Evolutionary conservation across 2,888 invertebrate genomes (phyloP).

Genomic region (Iselma pallidipennis): DNA sequence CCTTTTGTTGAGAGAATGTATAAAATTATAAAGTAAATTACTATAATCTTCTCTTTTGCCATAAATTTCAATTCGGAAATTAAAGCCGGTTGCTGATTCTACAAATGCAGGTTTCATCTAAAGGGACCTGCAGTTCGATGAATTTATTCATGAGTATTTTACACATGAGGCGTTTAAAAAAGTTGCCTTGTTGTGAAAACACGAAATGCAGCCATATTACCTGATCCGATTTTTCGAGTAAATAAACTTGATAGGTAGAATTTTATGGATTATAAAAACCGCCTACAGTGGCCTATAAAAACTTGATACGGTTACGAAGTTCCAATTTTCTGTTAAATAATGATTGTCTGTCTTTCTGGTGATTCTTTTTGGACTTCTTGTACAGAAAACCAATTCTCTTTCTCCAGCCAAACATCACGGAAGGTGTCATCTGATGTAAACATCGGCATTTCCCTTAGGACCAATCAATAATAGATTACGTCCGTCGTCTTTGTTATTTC

Average conservation of each 20-base stretch:
- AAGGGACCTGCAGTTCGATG: too few relatives aligned
- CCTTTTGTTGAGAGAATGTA: not conserved
- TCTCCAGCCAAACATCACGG: slow-evolving; percentile 4
- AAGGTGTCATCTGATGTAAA: not conserved
- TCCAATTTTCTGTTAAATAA: not conserved
- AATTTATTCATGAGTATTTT: too few relatives aligned
- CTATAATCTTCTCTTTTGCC: too few relatives aligned
- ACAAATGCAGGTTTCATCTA: too few relatives aligned
- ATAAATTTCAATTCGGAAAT: too few relatives aligned
- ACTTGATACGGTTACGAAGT: not conserved
- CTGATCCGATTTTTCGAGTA: not conserved
- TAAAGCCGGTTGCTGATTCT: too few relatives aligned
- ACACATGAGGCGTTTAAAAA: too few relatives aligned
- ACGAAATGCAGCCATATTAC: too few relatives aligned
- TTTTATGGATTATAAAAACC: not conserved
- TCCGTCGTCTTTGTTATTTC: slow-evolving; percentile 3
- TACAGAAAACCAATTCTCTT: slow-evolving; percentile 12
- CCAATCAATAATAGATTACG: slow-evolving; percentile 7
- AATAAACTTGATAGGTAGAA: not conserved
- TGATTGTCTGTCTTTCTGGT: slow-evolving; percentile 6
- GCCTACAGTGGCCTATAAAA: not conserved
- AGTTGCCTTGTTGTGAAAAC: too few relatives aligned
- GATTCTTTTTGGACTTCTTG: slow-evolving; percentile 12
- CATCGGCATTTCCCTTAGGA: not conserved
- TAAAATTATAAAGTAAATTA: too few relatives aligned